These are phyloP conservation scores for Pogonomyrmex californicus DNA, from an alignment of 1,140 invertebrate genomes.

Conservation along the genomic window DNA sequence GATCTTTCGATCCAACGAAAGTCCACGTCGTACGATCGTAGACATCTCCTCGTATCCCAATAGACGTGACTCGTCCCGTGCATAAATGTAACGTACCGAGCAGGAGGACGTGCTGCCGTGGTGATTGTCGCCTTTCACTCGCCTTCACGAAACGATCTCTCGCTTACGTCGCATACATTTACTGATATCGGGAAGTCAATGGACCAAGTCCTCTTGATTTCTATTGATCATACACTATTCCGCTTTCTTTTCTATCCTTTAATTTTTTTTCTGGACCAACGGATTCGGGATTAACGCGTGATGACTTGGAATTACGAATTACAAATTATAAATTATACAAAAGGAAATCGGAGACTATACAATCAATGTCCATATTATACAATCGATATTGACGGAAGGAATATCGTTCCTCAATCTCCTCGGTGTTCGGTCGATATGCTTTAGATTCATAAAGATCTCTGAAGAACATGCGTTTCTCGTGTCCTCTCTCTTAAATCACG, in stretches of 20 bases:
- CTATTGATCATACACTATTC: neutral
- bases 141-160: conserved; percentile 1
- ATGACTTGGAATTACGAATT: too few species aligned
- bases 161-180: conserved; percentile 16
- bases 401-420: too few species aligned
- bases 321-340: too few species aligned
- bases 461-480: too few species aligned
- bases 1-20: neutral
- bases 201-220: conserved; percentile 43
- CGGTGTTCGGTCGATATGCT: too few species aligned
- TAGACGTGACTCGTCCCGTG: neutral
- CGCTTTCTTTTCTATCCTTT: neutral
- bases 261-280: neutral
- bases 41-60: neutral
- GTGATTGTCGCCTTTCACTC: conserved; percentile 44
- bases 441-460: too few species aligned
- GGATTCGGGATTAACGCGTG: too few species aligned
- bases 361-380: too few species aligned
- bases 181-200: conserved; percentile 11
- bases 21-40: neutral
- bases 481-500: too few species aligned
- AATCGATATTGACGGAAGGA: too few species aligned
- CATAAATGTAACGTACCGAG: neutral
- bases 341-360: too few species aligned
- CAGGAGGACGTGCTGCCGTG: neutral